These are phyloP conservation scores for Calliphora vicina DNA, from an alignment of 1,140 invertebrate species.

Conservation along the genomic window DNA sequence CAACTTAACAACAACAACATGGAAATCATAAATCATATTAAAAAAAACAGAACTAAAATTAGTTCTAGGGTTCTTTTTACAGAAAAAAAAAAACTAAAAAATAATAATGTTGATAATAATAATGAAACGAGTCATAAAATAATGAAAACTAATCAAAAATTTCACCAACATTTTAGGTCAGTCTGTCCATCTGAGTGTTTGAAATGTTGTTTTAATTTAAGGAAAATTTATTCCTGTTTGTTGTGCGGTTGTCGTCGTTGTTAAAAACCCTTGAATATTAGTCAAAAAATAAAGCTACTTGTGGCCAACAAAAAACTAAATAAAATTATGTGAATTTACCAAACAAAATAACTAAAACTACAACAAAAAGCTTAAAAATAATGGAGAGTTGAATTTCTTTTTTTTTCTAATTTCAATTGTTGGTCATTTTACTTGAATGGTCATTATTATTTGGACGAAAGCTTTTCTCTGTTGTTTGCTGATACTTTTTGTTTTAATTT, in stretches of 20 bases:
- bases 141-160: background rate
- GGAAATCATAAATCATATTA: background rate
- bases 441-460: background rate
- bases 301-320: background rate
- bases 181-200: too few relatives aligned
- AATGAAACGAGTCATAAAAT: background rate
- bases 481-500: too few relatives aligned
- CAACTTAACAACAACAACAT: background rate
- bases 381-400: background rate
- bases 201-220: too few relatives aligned
- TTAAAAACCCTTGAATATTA: background rate
- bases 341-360: background rate
- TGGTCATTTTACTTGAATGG: slow-evolving; percentile 15
- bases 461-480: too few relatives aligned
- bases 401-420: slow-evolving; percentile 17
- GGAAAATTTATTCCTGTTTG: too few relatives aligned
- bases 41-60: background rate
- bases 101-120: too few relatives aligned
- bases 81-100: background rate
- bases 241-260: too few relatives aligned
- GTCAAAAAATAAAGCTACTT: background rate
- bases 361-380: background rate
- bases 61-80: background rate
- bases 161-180: background rate
- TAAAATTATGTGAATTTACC: background rate